Conservation (phyloP, 2,888 invertebrate species). For the Mythimna ferrago region DNA sequence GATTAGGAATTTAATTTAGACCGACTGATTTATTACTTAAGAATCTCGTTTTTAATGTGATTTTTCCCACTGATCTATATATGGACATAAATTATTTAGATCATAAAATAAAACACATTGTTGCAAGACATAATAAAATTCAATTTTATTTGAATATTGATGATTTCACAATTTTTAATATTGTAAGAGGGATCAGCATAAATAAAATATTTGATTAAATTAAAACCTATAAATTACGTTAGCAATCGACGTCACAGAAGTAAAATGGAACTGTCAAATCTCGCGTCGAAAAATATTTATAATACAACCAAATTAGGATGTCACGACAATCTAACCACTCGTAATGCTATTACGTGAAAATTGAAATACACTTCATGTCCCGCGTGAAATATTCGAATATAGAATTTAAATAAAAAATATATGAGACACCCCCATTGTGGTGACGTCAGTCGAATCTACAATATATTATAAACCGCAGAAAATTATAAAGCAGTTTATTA, state of each 20-base stretch:
- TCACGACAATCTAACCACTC: slow-evolving; percentile 74
- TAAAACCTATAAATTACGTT: slow-evolving; percentile 52
- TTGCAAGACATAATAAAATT: slow-evolving; percentile 35
- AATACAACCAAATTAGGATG: slow-evolving; percentile 76
- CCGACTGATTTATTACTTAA: slow-evolving; percentile 53
- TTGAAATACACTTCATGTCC: slow-evolving; percentile 83
- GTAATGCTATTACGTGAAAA: slow-evolving; percentile 75
- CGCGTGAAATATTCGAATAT: slow-evolving; percentile 81
- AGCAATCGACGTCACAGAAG: slow-evolving; percentile 53
- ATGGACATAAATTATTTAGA: slow-evolving; percentile 33
- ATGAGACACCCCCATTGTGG: slow-evolving; percentile 86
- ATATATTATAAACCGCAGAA: slow-evolving; percentile 82
- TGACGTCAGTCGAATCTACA: slow-evolving; percentile 87
- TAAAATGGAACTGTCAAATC: slow-evolving; percentile 64
- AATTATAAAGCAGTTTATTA: slow-evolving; percentile 66
- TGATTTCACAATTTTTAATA: slow-evolving; percentile 36
- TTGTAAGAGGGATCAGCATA: slow-evolving; percentile 32
- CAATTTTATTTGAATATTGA: slow-evolving; percentile 40
- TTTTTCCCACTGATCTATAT: slow-evolving; percentile 39
- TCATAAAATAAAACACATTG: slow-evolving; percentile 33
- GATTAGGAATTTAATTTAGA: slow-evolving; percentile 57
- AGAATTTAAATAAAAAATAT: slow-evolving; percentile 84
- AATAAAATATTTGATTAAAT: slow-evolving; percentile 49
- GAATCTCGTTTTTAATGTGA: slow-evolving; percentile 39
- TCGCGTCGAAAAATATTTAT: slow-evolving; percentile 57